Conservation (phyloP, 1,140 invertebrate genomes). For the Drosophila neocordata region DNA sequence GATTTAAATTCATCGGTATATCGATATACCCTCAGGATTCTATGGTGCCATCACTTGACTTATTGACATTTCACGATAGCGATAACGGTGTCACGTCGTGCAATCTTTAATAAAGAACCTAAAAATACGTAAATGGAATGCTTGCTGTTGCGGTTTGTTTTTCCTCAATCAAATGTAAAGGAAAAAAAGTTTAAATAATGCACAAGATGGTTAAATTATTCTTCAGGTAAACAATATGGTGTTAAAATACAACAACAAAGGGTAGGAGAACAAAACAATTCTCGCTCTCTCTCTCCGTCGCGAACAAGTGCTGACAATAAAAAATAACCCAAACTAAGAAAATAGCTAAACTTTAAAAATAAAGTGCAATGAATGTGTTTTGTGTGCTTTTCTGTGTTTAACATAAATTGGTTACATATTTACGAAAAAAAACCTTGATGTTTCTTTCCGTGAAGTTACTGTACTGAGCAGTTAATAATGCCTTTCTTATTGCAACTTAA, state of each 20-base stretch:
- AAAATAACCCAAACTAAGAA: background rate
- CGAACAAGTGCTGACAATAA: background rate
- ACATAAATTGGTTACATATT: no score
- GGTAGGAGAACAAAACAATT: slow-evolving; percentile 20
- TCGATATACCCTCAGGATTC: background rate
- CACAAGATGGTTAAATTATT: slow-evolving; percentile 78
- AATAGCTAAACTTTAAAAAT: background rate
- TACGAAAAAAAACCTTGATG: no score
- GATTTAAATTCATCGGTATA: background rate
- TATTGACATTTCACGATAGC: background rate
- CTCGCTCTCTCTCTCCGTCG: background rate
- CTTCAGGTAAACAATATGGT: slow-evolving; percentile 59
- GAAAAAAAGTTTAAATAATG: slow-evolving; percentile 37
- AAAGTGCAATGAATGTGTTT: background rate
- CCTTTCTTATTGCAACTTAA: no score
- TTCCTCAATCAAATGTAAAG: background rate
- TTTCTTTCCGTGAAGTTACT: no score
- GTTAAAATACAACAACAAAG: slow-evolving; percentile 43
- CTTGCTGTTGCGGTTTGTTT: background rate
- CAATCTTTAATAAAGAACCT: background rate
- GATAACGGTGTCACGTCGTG: background rate
- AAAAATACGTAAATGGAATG: background rate
- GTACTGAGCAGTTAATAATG: no score
- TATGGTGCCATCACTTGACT: background rate
- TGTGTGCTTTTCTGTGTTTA: no score